These are phyloP conservation scores for Myiagra hebetior DNA, from an alignment of 2,113 vertebrate species.

Conservation along the genomic window DNA sequence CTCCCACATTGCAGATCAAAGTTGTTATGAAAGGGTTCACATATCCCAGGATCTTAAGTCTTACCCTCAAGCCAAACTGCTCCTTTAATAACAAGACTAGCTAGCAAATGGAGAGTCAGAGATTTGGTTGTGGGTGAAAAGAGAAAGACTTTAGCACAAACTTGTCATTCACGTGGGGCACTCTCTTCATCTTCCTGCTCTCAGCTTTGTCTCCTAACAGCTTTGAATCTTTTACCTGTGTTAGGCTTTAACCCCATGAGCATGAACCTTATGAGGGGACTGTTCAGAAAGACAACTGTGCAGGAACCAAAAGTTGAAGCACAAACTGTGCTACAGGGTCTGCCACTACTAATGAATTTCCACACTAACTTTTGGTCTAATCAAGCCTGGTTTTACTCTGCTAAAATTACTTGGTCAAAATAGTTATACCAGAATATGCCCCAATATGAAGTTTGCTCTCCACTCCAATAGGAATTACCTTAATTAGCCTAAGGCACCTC, in stretches of 20 bases:
- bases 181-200: not conserved
- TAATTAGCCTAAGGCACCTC: not conserved
- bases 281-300: not conserved
- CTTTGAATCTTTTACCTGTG: not conserved
- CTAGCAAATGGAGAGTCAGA: not conserved
- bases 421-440: not conserved
- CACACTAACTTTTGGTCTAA: not conserved
- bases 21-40: not conserved
- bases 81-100: not conserved
- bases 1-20: not conserved
- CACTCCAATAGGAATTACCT: not conserved
- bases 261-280: not conserved
- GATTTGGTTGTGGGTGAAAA: not conserved
- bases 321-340: not conserved
- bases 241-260: not conserved
- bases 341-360: not conserved
- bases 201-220: not conserved
- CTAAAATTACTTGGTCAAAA: not conserved
- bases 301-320: not conserved
- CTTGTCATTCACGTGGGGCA: not conserved
- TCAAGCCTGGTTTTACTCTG: not conserved
- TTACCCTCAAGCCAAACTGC: not conserved
- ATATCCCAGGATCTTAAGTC: not conserved
- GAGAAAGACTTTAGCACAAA: not conserved
- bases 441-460: not conserved